phyloP scores from a whole-genome alignment of 2,797 vertebrate genomes.

The Pelochelys cantorii region DNA sequence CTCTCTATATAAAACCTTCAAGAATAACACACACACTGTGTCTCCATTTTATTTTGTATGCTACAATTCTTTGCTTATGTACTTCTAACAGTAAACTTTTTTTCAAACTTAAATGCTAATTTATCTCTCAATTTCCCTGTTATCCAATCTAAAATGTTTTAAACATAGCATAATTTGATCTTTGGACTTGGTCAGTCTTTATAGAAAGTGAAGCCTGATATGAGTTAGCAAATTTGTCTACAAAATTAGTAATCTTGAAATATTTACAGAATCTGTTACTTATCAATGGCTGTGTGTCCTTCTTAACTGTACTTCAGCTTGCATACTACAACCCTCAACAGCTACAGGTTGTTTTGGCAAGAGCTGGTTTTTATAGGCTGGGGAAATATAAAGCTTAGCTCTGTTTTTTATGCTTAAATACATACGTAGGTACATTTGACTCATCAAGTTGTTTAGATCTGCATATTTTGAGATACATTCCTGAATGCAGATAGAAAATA shows the following conservation, averaged over 20 bases:
- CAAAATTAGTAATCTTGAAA: background rate
- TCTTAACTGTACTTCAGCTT: background rate
- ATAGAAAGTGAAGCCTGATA: background rate
- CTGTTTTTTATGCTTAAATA: accelerated
- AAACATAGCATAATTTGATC: background rate
- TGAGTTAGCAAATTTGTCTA: background rate
- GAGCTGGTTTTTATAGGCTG: background rate
- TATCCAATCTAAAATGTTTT: background rate
- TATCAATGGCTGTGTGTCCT: accelerated
- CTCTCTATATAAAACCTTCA: background rate
- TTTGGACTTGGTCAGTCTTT: background rate
- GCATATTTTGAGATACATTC: background rate
- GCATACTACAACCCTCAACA: accelerated
- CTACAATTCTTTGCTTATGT: background rate
- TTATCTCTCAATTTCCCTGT: constrained; percentile 9
- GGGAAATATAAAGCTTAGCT: accelerated
- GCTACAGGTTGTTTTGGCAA: background rate
- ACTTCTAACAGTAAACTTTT: background rate
- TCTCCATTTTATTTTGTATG: background rate
- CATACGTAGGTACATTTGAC: accelerated
- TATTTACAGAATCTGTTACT: background rate
- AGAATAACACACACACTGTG: background rate
- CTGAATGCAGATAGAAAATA: background rate
- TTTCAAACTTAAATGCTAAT: constrained; percentile 34
- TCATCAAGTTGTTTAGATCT: background rate